These are phyloP conservation scores for Callopanchax toddi DNA, from an alignment of 2,113 vertebrate genomes.

Conservation along the genomic window DNA sequence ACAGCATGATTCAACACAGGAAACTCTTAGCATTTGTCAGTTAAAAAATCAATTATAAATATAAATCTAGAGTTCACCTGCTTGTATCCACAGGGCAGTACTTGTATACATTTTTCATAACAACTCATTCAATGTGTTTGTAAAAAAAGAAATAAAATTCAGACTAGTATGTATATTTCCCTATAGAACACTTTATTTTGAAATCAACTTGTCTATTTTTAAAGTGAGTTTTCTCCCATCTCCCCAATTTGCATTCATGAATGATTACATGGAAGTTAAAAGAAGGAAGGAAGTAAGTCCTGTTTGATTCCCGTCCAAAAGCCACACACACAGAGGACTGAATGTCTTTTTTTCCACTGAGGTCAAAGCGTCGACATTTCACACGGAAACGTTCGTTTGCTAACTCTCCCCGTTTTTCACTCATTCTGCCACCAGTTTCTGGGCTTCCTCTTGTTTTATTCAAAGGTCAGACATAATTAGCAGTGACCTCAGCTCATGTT, in stretches of 20 bases:
- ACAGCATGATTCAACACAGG: constrained; percentile 7
- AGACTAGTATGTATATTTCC: constrained; percentile 11
- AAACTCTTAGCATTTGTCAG: constrained; percentile 19
- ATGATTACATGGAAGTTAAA: constrained; percentile 21
- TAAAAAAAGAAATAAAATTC: not conserved
- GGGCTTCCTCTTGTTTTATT: constrained; percentile 33
- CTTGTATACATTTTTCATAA: constrained; percentile 18
- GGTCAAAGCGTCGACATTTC: constrained; percentile 57
- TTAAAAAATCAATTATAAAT: no score
- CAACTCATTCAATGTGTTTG: constrained; percentile 10
- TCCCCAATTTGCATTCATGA: constrained; percentile 37
- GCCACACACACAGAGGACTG: constrained; percentile 48
- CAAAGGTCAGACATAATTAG: constrained; percentile 57
- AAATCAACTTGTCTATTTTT: not conserved
- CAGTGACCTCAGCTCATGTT: constrained; percentile 48
- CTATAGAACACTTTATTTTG: not conserved
- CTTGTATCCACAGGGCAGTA: not conserved
- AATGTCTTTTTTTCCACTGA: constrained; percentile 63
- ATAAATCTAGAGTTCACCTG: no score
- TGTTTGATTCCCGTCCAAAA: constrained; percentile 51
- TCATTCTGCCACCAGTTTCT: constrained; percentile 45
- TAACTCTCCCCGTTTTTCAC: constrained; percentile 28
- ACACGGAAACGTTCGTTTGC: constrained; percentile 21
- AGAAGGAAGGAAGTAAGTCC: constrained; percentile 62
- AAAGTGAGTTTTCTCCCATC: not conserved